phyloP scores from a whole-genome alignment of 2,888 invertebrate genomes.

The Chrysopilus asiliformis region DNA sequence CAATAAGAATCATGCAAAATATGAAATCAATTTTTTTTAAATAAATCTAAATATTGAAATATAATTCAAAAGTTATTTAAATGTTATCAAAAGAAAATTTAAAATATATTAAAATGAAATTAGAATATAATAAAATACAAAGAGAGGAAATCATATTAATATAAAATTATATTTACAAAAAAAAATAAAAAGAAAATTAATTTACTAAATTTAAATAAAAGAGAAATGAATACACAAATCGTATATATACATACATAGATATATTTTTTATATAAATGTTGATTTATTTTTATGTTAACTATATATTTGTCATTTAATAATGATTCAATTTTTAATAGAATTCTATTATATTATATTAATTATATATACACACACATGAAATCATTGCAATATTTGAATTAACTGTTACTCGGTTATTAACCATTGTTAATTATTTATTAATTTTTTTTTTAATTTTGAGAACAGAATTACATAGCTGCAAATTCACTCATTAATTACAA shows the following conservation, averaged over 20 bases:
- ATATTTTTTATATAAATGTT: conserved; percentile 13
- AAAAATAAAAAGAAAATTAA: conserved; percentile 9
- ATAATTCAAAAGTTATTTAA: conserved; percentile 13
- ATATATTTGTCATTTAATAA: conserved; percentile 9
- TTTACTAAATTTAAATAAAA: conserved; percentile 5
- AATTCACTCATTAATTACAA: no score
- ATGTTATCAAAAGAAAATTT: conserved; percentile 14
- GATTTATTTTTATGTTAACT: conserved; percentile 11
- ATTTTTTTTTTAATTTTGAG: no score
- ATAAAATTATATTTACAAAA: conserved; percentile 12
- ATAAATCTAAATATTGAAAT: no score
- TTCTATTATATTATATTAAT: conserved; percentile 5
- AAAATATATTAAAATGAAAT: conserved; percentile 10
- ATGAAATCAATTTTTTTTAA: no score
- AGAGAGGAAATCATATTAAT: no score
- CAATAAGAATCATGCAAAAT: no score
- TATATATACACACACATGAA: conserved; percentile 5
- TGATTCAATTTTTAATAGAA: not conserved
- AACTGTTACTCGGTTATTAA: no score
- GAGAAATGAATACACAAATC: conserved; percentile 5
- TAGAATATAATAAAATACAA: conserved; percentile 4
- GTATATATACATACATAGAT: conserved; percentile 11
- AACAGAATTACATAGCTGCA: no score
- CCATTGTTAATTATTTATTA: no score
- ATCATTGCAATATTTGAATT: conserved; percentile 12